Evolutionary conservation across 2,888 invertebrate species (phyloP), one percentile per base, ranked within the genome.

Genomic region (Heteromurus nitidus): DNA sequence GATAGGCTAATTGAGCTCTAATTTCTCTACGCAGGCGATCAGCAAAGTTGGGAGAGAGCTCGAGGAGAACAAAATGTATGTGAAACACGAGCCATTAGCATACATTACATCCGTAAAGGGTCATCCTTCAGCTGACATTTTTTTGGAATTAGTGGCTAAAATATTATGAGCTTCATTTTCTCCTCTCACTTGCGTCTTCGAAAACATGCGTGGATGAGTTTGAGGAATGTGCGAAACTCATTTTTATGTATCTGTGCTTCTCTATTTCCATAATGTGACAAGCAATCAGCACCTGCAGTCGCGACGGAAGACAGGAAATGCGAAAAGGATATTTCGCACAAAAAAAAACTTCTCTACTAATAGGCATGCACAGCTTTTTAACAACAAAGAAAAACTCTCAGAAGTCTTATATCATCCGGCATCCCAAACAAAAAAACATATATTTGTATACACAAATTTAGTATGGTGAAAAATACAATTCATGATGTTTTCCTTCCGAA

Each of bases 1-100:
- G 80, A 22, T 64, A 20, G 44, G 30, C 69, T 80, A 80, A 80
- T 80, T 74, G 74, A 80, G 80, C 69, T 80, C 69, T 74, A 75
- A 80, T 80, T 68, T 80, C 69, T 74, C 62, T 60, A 44, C 68
- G 44, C 36, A 47, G 65, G 65, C 42, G 50, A 50, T 28, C 11
- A 60, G 60, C n/a, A n/a, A n/a, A n/a, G n/a, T n/a, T n/a, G n/a
- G n/a, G n/a, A n/a, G n/a, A n/a, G n/a, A n/a, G n/a, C n/a, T n/a
- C n/a, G n/a, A n/a, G 44, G 47, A 11, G 31, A 67, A 44, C 13
- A 44, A 55, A 55, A 42, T 30, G n/a, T 47, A 18, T 31, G 7
- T 53, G 26, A 79, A 73, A 73, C 68, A 60, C 68, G 53, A 62
- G 69, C 53, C 69, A 64, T 80, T 80, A 74, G 62, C 80, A 80